Evolutionary conservation across 1,140 invertebrate genomes (phyloP), one percentile per base, ranked within the genome.

Genomic region (Tachypleus tridentatus): DNA sequence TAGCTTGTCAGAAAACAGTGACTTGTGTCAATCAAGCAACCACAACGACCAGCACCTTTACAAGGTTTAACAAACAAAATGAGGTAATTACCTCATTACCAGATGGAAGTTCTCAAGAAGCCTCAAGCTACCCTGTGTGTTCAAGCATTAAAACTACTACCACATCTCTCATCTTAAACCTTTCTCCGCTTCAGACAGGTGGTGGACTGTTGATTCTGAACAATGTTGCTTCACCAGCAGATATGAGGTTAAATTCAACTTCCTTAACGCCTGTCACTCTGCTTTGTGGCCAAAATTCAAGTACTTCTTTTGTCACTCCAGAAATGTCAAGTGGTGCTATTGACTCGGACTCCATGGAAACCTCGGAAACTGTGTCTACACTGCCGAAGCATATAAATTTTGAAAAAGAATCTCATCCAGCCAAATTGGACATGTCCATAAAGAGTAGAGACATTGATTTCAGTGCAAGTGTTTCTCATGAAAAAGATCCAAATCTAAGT

Each of bases 181-280:
- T 93, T 64, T 88, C 88, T 62, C 88, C 89, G 74, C 86, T 91
- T 58, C 88, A 89, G 80, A 86, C 87, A 56, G 86, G 87, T 51
- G 86, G 86, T 60, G 87, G 89, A 67, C 81, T 92, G 47, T 80
- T 93, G 51, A 92, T 92, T 73, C 80, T 93, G 11, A 91, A 91
- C 73, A 88, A 87, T 66, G 72, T 29, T 29, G 29, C 29, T 29
- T 2, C 74, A 49, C 59, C 70, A 7, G 72, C 72, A 7, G 56
- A 57, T 53, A 64, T 66, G 4, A 69, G 69, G 7, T 61, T 67
- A n/a, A 62, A 63, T 7, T 68, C 81, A 61, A 71, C 76, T 70
- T 74, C 69, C 65, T 71, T 69, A 68, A 82, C 82, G 63, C 83
- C 83, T 4, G 76, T 84, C 50, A 83, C 86, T 70, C 82, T 86